Conservation (phyloP, 53 echinoderm and acorn worm species). For the Henricia sp. region DNA sequence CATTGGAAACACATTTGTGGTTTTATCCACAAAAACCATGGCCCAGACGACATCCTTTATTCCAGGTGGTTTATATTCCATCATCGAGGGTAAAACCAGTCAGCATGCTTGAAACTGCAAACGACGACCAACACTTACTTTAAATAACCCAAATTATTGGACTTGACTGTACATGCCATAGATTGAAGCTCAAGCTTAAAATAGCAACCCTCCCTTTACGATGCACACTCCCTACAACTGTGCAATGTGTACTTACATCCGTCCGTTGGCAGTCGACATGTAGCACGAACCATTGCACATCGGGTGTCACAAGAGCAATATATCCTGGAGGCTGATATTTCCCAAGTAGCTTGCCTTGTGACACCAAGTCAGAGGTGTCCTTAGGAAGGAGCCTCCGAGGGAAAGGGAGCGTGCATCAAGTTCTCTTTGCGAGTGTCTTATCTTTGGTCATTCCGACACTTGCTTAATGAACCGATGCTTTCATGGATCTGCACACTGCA, state of each 20-base stretch:
- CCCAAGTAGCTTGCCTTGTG: conserved; percentile 84
- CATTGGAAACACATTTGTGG: too few relatives aligned
- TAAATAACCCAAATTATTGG: not conserved
- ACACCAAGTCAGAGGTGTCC: conserved; percentile 76
- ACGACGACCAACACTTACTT: not conserved
- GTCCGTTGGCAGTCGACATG: conserved; percentile 35
- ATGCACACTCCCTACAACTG: conserved; percentile 69
- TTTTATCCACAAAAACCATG: not conserved
- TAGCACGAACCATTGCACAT: conserved; percentile 53
- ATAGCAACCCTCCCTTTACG: not conserved
- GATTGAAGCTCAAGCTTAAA: not conserved
- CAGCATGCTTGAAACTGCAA: too few relatives aligned
- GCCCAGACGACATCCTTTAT: not conserved
- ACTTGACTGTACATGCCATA: not conserved
- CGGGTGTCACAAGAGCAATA: conserved; percentile 62
- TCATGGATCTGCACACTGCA: conserved; percentile 1
- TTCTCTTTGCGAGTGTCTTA: not conserved
- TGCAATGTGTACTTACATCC: conserved; percentile 66
- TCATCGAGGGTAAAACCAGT: too few relatives aligned
- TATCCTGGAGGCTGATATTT: conserved; percentile 67
- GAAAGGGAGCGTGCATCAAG: conserved; percentile 59
- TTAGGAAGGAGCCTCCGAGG: conserved; percentile 25
- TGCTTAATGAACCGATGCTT: not conserved
- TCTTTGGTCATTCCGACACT: conserved; percentile 13
- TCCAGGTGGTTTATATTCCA: not conserved